Conservation (phyloP, 2,113 vertebrate genomes). For the Axis porcinus region DNA sequence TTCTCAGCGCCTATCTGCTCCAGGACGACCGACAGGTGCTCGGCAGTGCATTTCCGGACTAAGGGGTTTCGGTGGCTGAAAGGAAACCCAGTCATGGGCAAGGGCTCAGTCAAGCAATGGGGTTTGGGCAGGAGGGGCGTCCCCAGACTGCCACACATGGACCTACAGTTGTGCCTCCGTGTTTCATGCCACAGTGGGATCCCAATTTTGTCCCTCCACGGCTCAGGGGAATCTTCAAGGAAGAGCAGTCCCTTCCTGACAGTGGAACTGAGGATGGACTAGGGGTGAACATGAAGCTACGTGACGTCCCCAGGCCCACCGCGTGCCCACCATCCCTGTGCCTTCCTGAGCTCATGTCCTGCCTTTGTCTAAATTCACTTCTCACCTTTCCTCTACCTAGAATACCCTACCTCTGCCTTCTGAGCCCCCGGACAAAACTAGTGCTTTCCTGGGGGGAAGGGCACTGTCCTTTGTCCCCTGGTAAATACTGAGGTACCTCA, state of each 20-base stretch:
- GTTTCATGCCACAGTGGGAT: not conserved
- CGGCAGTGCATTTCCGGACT: slow-evolving; percentile 71
- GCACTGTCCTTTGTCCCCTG: not conserved
- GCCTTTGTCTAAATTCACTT: no score
- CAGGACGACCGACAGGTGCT: slow-evolving; percentile 64
- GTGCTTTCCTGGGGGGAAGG: fast-evolving
- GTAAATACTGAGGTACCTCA: not conserved
- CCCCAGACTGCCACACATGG: not conserved
- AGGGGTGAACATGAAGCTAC: not conserved
- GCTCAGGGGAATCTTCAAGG: not conserved
- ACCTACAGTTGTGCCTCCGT: not conserved
- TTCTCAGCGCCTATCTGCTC: slow-evolving; percentile 63
- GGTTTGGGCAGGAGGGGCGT: fast-evolving
- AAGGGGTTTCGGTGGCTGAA: slow-evolving; percentile 72
- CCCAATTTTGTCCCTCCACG: not conserved
- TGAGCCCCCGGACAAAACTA: not conserved
- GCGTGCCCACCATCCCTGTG: fast-evolving
- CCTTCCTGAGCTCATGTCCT: not conserved
- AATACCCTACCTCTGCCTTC: not conserved
- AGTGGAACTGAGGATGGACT: no score
- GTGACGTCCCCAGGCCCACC: fast-evolving
- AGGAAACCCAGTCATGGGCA: not conserved
- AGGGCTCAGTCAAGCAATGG: not conserved
- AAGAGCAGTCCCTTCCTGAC: not conserved
- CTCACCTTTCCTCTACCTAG: not conserved